Evolutionary conservation across 2,113 vertebrate species (phyloP).

Genomic region (Antechinus flavipes): DNA sequence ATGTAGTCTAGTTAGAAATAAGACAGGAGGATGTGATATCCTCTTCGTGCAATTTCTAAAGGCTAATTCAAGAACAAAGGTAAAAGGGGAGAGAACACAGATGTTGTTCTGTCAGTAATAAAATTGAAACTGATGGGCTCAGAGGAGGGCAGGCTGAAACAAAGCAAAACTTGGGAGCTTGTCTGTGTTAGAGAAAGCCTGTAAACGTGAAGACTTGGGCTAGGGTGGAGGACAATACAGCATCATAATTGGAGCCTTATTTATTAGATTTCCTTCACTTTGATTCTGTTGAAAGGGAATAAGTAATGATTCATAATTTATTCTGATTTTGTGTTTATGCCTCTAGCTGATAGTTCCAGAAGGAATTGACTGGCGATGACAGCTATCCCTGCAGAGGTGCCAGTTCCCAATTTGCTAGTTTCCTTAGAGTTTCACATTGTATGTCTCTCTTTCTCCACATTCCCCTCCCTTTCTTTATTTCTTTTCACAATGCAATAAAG

Average conservation of each 20-base stretch:
- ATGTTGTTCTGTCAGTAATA: slow-evolving; percentile 22
- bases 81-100: slow-evolving; percentile 33
- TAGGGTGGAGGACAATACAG: slow-evolving; percentile 24
- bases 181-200: neutral
- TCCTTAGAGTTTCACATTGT: slow-evolving; percentile 21
- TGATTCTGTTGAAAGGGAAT: slow-evolving; percentile 58
- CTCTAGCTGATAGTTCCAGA: slow-evolving; percentile 48
- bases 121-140: slow-evolving; percentile 52
- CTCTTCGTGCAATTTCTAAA: slow-evolving; percentile 28
- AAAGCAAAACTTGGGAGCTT: slow-evolving; percentile 6
- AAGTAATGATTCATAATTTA: slow-evolving; percentile 49
- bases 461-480: neutral
- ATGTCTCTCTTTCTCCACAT: neutral
- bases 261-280: slow-evolving; percentile 61
- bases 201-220: slow-evolving; percentile 13
- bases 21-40: slow-evolving; percentile 13
- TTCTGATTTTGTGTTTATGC: slow-evolving; percentile 53
- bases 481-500: slow-evolving; percentile 41
- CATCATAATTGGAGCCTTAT: slow-evolving; percentile 58
- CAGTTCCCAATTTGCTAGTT: neutral
- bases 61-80: slow-evolving; percentile 34
- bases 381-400: slow-evolving; percentile 6
- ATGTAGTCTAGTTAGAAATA: neutral
- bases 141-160: slow-evolving; percentile 47
- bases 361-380: slow-evolving; percentile 13